These are phyloP conservation scores for Vombatus ursinus DNA, from an alignment of 2,113 vertebrate species.

Conservation along the genomic window DNA sequence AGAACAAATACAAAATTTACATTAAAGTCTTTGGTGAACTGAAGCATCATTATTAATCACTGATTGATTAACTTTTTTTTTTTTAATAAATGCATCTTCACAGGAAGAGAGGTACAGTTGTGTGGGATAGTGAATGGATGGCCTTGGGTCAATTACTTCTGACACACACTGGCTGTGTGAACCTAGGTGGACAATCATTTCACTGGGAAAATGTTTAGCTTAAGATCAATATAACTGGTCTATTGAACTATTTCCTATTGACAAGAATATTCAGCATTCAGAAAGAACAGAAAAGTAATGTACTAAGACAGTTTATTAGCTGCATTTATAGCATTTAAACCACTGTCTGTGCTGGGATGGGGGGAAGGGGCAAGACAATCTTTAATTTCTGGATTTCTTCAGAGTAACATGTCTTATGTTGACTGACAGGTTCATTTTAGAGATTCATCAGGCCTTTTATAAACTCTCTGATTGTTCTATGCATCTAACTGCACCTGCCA, in stretches of 20 bases:
- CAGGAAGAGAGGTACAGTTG: no score
- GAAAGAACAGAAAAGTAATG: conserved; percentile 18
- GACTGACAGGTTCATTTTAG: conserved; percentile 77
- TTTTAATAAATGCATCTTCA: no score
- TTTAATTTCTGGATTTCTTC: conserved; percentile 74
- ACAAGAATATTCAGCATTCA: conserved; percentile 67
- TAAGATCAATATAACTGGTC: conserved; percentile 67
- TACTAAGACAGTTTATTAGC: conserved; percentile 68
- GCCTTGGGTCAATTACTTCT: no score
- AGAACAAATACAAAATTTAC: no score
- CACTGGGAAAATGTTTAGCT: conserved; percentile 30
- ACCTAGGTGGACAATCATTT: conserved; percentile 28
- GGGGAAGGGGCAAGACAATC: conserved; percentile 41
- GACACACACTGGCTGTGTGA: no score
- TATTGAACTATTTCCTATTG: conserved; percentile 69
- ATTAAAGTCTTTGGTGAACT: no score
- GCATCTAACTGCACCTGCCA: conserved; percentile 75
- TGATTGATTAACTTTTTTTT: no score
- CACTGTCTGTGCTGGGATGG: conserved; percentile 45
- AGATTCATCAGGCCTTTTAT: conserved; percentile 74
- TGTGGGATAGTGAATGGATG: no score
- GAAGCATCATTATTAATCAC: no score
- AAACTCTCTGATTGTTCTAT: conserved; percentile 66
- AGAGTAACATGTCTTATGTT: conserved; percentile 68
- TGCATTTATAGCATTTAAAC: conserved; percentile 20